Conservation (phyloP, 2,888 invertebrate species). For the Dexiosoma caninum region DNA sequence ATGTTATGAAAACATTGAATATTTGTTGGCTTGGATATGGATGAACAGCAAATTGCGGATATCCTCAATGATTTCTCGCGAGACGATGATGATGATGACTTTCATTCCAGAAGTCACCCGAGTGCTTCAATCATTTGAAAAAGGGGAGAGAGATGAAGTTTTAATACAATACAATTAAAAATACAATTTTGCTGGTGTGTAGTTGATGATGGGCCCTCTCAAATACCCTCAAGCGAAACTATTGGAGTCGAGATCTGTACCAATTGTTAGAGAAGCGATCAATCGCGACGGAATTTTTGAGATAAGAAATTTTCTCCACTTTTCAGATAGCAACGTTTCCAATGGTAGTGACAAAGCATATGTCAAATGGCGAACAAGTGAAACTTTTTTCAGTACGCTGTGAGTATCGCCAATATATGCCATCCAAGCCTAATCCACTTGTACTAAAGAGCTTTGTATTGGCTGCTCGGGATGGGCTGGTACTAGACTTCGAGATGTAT, state of each 20-base stretch:
- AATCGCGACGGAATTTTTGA: constrained; percentile 19
- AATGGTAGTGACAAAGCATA: too few species aligned
- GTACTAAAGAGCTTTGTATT: constrained; percentile 70
- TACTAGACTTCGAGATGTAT: constrained; percentile 67
- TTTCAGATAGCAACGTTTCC: background rate
- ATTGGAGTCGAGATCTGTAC: constrained; percentile 1
- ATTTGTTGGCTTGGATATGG: constrained; percentile 4
- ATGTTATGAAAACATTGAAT: background rate
- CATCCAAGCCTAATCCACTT: constrained; percentile 47
- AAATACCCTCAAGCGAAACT: constrained; percentile 37
- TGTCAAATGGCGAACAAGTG: constrained; percentile 68
- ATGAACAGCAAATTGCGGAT: constrained; percentile 23
- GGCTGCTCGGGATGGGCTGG: constrained; percentile 66
- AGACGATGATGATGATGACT: background rate
- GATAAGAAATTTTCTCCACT: background rate
- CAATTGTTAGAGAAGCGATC: background rate
- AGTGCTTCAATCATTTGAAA: background rate
- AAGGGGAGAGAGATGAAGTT: constrained; percentile 1
- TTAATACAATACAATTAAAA: background rate
- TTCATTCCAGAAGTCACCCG: constrained; percentile 1
- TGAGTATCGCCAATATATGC: constrained; percentile 62
- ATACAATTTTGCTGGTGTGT: background rate
- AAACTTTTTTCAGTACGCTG: constrained; percentile 68
- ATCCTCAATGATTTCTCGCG: constrained; percentile 12
- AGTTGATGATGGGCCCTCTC: constrained; percentile 23